Evolutionary conservation across 2,113 vertebrate species (phyloP).

Genomic region (Heptranchias perlo): DNA sequence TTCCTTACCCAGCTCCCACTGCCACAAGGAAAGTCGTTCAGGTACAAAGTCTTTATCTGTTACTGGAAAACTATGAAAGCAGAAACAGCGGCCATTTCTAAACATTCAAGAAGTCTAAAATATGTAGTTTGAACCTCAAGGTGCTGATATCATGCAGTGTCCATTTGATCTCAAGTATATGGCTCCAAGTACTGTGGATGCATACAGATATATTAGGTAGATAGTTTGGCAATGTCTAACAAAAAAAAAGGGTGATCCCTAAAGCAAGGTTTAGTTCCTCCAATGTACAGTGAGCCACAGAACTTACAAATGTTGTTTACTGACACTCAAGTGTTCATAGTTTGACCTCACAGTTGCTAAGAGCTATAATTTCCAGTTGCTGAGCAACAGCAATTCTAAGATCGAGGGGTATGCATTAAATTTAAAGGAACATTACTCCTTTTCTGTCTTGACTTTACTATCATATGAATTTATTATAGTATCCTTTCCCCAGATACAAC

Average conservation of each 20-base stretch:
- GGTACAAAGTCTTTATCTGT: constrained; percentile 56
- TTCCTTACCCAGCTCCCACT: constrained; percentile 67
- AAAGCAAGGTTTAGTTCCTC: neutral
- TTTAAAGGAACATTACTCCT: neutral
- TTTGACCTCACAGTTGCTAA: neutral
- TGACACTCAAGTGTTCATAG: neutral
- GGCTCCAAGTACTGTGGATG: too few species aligned
- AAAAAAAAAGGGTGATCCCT: neutral
- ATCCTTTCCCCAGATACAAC: neutral
- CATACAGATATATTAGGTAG: neutral
- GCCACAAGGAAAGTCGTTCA: constrained; percentile 72
- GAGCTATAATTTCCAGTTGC: neutral
- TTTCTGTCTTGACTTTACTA: neutral
- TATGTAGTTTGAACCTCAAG: neutral
- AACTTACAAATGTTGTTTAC: neutral
- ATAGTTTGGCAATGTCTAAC: neutral
- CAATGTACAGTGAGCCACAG: neutral
- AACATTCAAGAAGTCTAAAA: neutral
- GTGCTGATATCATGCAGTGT: neutral
- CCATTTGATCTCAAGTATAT: neutral
- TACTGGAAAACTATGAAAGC: constrained; percentile 50
- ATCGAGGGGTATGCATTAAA: neutral
- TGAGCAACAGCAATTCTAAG: neutral
- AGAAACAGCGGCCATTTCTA: constrained; percentile 43
- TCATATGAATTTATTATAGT: neutral